Base-by-base conservation (phyloP, 2,797 vertebrate genomes). In the Austrolebias charrua region DNA sequence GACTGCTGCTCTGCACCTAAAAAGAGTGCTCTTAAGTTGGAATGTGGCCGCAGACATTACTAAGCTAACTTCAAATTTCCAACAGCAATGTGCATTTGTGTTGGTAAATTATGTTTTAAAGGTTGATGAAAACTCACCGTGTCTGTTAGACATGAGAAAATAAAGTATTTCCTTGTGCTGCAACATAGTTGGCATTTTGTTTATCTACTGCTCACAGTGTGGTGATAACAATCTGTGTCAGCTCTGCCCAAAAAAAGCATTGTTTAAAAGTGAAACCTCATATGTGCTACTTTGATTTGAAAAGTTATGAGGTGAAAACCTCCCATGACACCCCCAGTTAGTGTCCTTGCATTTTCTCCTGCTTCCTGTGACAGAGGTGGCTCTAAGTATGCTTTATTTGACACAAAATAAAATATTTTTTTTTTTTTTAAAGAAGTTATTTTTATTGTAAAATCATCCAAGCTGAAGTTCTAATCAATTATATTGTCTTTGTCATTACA, bases 291-390 rank as follows among this genome's bases (percentile, higher is more conserved):
- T 54, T 58, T 55, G 18, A 60, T 60, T 42, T 44, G 45, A 85
- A 79, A 87, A 71, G 81, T 80, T 69, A 77, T 16, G 46, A 60
- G 60, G 73, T 70, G 71, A 45, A 80, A 74, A 44, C 46, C 73
- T 0, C 82, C 84, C 52, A 69, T 79, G 10, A 58, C 52, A 58
- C 62, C 20, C 62, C 20, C 42, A 18, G n/a, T 64, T 16, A 40
- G 6, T 81, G 75, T 78, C 80, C 71, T 59, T 1, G 19, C 69
- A 18, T 70, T 78, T 82, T 72, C 79, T 75, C 5, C 53, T 35
- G 20, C 70, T 83, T 88, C 76, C 82, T 82, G 76, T 73, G 51
- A 69, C 53, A 75, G 46, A 76, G 14, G 49, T 44, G 24, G 40
- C 65, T 55, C 10, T 13, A 49, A 33, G 50, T 60, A 33, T 14